Evolutionary conservation across 2,113 vertebrate genomes (phyloP).

Genomic region (Alligator sinensis): DNA sequence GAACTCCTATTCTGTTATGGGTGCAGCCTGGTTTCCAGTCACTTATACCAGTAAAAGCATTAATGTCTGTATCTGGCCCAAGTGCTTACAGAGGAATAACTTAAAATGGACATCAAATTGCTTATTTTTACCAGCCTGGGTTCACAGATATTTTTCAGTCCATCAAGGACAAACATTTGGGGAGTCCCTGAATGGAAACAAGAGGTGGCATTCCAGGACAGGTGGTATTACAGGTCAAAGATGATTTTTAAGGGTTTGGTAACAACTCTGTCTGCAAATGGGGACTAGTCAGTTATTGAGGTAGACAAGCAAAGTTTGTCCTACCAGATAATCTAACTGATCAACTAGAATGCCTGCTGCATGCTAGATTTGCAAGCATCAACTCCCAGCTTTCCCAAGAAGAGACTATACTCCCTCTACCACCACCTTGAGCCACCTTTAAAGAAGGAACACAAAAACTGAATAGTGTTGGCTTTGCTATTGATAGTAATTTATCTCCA

Average conservation of each 20-base stretch:
- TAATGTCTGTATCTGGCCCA: too few species aligned
- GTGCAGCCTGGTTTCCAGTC: too few species aligned
- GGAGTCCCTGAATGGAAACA: background rate
- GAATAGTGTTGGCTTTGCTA: background rate
- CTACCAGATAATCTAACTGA: background rate
- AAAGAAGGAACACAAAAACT: background rate
- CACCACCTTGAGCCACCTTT: too few species aligned
- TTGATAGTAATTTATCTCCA: background rate
- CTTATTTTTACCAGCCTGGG: background rate
- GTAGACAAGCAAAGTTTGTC: background rate
- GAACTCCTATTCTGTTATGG: too few species aligned
- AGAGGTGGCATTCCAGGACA: background rate
- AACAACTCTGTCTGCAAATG: background rate
- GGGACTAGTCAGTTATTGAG: background rate
- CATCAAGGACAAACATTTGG: background rate
- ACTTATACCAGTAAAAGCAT: too few species aligned
- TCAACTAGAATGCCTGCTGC: background rate
- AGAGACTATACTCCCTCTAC: too few species aligned
- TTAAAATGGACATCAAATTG: background rate
- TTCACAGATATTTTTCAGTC: background rate
- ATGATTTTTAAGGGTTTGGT: too few species aligned
- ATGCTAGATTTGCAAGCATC: background rate
- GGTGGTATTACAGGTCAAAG: too few species aligned
- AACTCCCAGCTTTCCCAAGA: background rate
- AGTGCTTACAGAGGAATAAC: background rate